Conservation (phyloP, 2,113 vertebrate genomes). For the Paracanthobrama guichenoti region DNA sequence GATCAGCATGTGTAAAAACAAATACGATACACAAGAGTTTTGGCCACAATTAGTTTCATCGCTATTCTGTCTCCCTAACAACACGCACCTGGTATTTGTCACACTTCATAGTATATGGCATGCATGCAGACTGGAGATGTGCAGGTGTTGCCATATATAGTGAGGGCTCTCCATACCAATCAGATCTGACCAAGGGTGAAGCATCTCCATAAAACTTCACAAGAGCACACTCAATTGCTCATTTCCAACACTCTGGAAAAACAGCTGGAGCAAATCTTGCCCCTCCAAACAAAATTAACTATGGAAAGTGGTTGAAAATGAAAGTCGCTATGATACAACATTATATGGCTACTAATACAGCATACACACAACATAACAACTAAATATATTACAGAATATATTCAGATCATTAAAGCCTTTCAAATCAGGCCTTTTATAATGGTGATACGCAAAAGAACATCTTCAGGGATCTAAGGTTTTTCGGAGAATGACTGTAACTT, state of each 20-base stretch:
- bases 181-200: slow-evolving; percentile 24
- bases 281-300: neutral
- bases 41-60: neutral
- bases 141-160: slow-evolving; percentile 26
- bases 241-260: neutral
- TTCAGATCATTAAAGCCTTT: neutral
- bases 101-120: neutral
- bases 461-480: neutral
- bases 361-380: neutral
- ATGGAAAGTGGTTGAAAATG: neutral
- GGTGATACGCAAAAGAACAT: neutral
- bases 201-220: slow-evolving; percentile 11
- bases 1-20: neutral
- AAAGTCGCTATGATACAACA: neutral
- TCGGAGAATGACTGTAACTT: neutral
- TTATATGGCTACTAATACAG: neutral
- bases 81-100: slow-evolving; percentile 15
- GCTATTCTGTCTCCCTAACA: neutral
- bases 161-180: slow-evolving; percentile 9
- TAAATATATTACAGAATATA: neutral
- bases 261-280: slow-evolving; percentile 11
- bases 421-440: neutral
- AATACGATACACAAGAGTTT: neutral
- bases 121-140: slow-evolving; percentile 3
- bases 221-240: neutral